Conservation (phyloP, 2,888 invertebrate genomes). For the Cynaeus angustus region DNA sequence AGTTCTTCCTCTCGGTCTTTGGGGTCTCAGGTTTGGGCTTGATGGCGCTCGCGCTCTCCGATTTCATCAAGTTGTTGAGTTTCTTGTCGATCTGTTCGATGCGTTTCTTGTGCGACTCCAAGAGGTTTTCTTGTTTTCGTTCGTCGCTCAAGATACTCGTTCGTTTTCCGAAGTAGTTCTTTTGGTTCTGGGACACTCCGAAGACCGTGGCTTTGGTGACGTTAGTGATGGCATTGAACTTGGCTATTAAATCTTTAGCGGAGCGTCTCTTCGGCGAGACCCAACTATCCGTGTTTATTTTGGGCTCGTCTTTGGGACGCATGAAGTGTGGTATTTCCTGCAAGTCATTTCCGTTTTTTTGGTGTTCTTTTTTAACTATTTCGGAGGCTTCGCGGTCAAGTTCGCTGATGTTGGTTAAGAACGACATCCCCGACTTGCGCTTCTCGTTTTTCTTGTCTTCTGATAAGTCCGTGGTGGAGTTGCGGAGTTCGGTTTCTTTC, state of each 20-base stretch:
- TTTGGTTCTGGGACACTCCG: slow-evolving; percentile 61
- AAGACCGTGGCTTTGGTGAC: slow-evolving; percentile 75
- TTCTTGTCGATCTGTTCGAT: slow-evolving; percentile 63
- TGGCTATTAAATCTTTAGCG: slow-evolving; percentile 76
- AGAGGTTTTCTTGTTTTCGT: slow-evolving; percentile 60
- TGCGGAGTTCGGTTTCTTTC: slow-evolving; percentile 59
- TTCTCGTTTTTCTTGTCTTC: slow-evolving; percentile 69
- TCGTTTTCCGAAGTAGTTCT: slow-evolving; percentile 65
- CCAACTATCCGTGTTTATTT: slow-evolving; percentile 63
- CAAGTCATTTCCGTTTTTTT: slow-evolving; percentile 52
- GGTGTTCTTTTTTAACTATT: slow-evolving; percentile 75
- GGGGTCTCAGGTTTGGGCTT: slow-evolving; percentile 62
- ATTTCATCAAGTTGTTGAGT: slow-evolving; percentile 65
- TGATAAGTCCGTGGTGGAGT: not conserved
- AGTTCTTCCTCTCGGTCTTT: slow-evolving; percentile 68
- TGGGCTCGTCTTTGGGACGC: slow-evolving; percentile 65
- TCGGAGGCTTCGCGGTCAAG: slow-evolving; percentile 85
- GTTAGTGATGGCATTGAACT: slow-evolving; percentile 78
- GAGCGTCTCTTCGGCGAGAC: slow-evolving; percentile 67
- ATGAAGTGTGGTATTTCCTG: slow-evolving; percentile 69
- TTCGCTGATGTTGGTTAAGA: slow-evolving; percentile 85
- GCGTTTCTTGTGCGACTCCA: slow-evolving; percentile 62
- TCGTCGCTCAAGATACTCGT: slow-evolving; percentile 60
- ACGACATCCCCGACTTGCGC: slow-evolving; percentile 76
- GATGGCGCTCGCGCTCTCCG: slow-evolving; percentile 66